Percentiles rank a stretch among this genome's conserved stretches.
Evolutionary conservation across 2,797 vertebrate species (phyloP).

Genomic region (Merluccius polli): DNA sequence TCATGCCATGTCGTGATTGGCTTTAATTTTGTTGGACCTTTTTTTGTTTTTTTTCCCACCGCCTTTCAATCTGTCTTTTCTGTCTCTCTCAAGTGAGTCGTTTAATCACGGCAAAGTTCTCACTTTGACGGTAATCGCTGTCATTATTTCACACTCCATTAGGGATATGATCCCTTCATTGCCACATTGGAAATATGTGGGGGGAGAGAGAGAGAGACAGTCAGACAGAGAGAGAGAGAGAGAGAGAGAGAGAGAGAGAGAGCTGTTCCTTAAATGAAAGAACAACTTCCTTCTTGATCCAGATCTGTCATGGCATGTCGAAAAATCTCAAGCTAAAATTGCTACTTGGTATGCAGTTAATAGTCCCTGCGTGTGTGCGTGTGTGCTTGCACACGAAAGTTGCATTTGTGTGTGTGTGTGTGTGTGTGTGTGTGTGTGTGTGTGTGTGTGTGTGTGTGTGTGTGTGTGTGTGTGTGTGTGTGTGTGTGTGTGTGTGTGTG

Average conservation of each 20-base stretch:
- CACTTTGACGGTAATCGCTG: conserved; percentile 51
- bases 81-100: conserved; percentile 12
- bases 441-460: neutral
- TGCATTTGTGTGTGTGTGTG: neutral
- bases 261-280: conserved; percentile 37
- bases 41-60: neutral
- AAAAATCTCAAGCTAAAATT: conserved; percentile 27
- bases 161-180: conserved; percentile 58
- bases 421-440: neutral
- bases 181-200: conserved; percentile 57
- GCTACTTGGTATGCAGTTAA: conserved; percentile 42
- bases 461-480: neutral
- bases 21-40: neutral
- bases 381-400: neutral
- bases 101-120: conserved; percentile 37
- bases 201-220: neutral
- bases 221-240: too few relatives aligned
- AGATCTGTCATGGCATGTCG: conserved; percentile 45
- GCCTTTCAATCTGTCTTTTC: neutral
- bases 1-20: neutral
- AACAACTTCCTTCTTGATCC: conserved; percentile 46
- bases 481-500: neutral
- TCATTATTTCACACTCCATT: conserved; percentile 57
- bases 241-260: conserved; percentile 20
- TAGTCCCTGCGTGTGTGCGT: neutral